These are phyloP conservation scores for Montipora capricornis DNA, from an alignment of 64 coral and sea anemone genomes.

Conservation along the genomic window DNA sequence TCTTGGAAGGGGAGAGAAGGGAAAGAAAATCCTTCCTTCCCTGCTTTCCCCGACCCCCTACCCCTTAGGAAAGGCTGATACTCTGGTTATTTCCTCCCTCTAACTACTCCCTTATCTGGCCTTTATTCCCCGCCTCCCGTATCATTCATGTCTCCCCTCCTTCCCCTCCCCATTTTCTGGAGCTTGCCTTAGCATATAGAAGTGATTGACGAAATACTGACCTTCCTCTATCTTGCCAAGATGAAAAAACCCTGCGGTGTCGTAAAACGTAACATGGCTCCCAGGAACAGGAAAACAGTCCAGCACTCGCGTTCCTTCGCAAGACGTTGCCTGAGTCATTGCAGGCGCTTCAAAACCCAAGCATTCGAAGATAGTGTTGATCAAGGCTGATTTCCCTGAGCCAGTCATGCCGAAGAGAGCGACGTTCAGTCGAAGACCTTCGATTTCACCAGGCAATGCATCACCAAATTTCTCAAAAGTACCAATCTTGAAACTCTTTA, in stretches of 20 bases:
- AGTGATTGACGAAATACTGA: neutral
- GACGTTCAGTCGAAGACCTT: slow-evolving; percentile 62
- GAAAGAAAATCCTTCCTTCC: too few relatives aligned
- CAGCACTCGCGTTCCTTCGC: slow-evolving; percentile 63
- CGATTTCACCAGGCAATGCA: slow-evolving; percentile 74
- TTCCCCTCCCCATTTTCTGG: neutral
- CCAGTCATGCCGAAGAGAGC: slow-evolving; percentile 77
- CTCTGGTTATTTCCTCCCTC: too few relatives aligned
- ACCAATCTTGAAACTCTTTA: neutral
- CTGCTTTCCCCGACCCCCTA: too few relatives aligned
- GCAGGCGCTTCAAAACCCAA: slow-evolving; percentile 16
- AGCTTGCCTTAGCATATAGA: neutral
- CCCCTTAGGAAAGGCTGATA: too few relatives aligned
- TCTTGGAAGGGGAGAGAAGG: too few relatives aligned
- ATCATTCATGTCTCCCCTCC: too few relatives aligned
- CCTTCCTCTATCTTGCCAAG: slow-evolving; percentile 38
- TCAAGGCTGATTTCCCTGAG: slow-evolving; percentile 84
- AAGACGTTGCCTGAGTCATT: slow-evolving; percentile 51
- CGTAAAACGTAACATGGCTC: slow-evolving; percentile 51
- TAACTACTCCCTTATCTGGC: too few relatives aligned
- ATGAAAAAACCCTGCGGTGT: slow-evolving; percentile 84
- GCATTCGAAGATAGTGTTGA: slow-evolving; percentile 78
- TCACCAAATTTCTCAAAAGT: slow-evolving; percentile 25
- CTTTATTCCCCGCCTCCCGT: too few relatives aligned
- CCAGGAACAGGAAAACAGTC: slow-evolving; percentile 43